Percentiles rank a stretch among this genome's conserved stretches.
Evolutionary conservation across 2,797 vertebrate genomes (phyloP).

Genomic region (Gambusia yucatana): DNA sequence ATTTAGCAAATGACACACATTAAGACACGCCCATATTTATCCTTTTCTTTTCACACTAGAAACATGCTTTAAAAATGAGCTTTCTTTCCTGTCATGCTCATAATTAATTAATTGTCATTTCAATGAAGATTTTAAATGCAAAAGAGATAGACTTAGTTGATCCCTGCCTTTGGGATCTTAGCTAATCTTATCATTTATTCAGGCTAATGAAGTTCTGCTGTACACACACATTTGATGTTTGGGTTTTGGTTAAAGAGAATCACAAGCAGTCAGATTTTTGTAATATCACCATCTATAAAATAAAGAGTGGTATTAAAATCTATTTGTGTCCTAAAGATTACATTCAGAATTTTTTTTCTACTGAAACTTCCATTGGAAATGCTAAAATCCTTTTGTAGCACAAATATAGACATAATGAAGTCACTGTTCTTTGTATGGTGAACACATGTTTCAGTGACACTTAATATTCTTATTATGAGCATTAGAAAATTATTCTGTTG

Average conservation of each 20-base stretch:
- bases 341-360: not conserved
- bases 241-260: not conserved
- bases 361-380: not conserved
- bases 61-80: conserved; percentile 64
- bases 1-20: conserved; percentile 7
- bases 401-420: not conserved
- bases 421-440: conserved; percentile 13
- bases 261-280: not conserved
- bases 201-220: conserved; percentile 51
- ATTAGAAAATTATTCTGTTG: conserved; percentile 59
- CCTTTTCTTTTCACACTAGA: conserved; percentile 50
- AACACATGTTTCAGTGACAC: conserved; percentile 68
- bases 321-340: not conserved
- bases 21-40: conserved; percentile 1
- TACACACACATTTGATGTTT: not conserved
- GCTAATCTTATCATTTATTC: conserved; percentile 69
- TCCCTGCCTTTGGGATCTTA: conserved; percentile 61
- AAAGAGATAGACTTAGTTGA: conserved; percentile 72
- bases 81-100: conserved; percentile 66
- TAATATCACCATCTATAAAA: not conserved
- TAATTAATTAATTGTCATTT: conserved; percentile 71
- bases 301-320: not conserved
- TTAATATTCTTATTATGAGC: conserved; percentile 57
- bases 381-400: not conserved
- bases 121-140: conserved; percentile 78